Evolutionary conservation across 2,113 vertebrate species (phyloP).

Genomic region (Microtus pennsylvanicus): DNA sequence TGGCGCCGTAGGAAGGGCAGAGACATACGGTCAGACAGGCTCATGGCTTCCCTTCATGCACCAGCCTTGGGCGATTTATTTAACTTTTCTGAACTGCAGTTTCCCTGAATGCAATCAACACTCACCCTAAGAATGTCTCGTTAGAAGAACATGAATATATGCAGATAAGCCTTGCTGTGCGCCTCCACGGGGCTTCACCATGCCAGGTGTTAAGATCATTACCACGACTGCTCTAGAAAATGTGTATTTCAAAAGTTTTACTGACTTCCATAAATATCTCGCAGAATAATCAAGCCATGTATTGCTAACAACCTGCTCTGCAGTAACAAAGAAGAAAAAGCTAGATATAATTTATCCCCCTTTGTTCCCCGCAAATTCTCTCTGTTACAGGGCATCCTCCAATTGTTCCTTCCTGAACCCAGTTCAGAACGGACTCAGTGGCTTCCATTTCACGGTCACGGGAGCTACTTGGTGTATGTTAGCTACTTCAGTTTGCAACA

Average conservation of each 20-base stretch:
- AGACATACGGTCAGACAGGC: not conserved
- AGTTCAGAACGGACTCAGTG: not conserved
- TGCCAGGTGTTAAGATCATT: not conserved
- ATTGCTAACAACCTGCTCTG: conserved; percentile 4
- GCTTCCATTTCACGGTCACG: not conserved
- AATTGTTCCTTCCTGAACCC: not conserved
- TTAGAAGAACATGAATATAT: not conserved
- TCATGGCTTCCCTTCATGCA: not conserved
- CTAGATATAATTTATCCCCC: not conserved
- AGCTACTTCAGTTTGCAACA: not conserved
- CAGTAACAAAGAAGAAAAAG: conserved; percentile 13
- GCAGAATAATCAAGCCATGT: conserved; percentile 11
- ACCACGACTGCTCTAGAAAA: not conserved
- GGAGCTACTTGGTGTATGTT: no score
- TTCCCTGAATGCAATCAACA: not conserved
- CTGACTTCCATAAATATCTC: not conserved
- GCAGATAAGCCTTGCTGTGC: not conserved
- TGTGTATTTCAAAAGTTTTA: not conserved
- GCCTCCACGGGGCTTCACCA: not conserved
- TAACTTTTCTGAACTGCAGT: not conserved
- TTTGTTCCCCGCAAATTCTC: not conserved
- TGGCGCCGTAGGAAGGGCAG: not conserved
- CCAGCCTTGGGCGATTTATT: not conserved
- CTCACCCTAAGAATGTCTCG: not conserved
- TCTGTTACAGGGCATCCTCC: no score